Base-by-base conservation (phyloP, 2,888 invertebrate genomes). In the Petrolisthes manimaculis region DNA sequence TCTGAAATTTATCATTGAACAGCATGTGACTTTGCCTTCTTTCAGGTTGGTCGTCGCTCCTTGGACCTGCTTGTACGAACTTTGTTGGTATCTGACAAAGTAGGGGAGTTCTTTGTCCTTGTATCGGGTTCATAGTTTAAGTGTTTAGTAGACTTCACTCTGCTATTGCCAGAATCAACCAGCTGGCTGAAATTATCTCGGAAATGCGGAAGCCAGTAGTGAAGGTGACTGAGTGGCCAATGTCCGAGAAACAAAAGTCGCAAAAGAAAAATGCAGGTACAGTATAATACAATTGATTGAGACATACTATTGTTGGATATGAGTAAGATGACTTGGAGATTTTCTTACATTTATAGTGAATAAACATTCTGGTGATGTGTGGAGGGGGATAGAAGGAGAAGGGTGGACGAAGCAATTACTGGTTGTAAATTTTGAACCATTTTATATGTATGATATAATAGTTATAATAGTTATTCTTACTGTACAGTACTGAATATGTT, bases 141-240 rank as follows among this genome's bases (percentile, higher is more conserved):
- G 91, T 92, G 12, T 91, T 93, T 21, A 88, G 93, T 24, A 91
- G 92, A 9, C 91, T 92, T n/a, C 92, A 93, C 88, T 91, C 91
- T 74, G 90, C 91, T 3, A 92, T 92, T 4, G 90, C 91, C 1
- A 93, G 95, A 82, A 92, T 95, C n/a, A 93, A 94, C 91, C 93
- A 93, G 87, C 93, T 95, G 88, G 94, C 94, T 0, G 95, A 95
- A 91, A 94, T 95, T 18, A 94, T 95, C 54, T 94, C 94, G 61
- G 95, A 95, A 90, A 94, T 95, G 75, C 93, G 95, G 84, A 94
- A 95, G 89, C 94, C 95, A 24, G 94, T 94, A 74, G 83, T 24
- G 51, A 82, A 53, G 51, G 71, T 61, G 18, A 78, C 77, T n/a
- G 61, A 56, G 37, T 80, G 56, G 67, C 78, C 84, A 53, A 21